These are phyloP conservation scores for Timema podura DNA, from an alignment of 2,888 invertebrate genomes.

Conservation along the genomic window DNA sequence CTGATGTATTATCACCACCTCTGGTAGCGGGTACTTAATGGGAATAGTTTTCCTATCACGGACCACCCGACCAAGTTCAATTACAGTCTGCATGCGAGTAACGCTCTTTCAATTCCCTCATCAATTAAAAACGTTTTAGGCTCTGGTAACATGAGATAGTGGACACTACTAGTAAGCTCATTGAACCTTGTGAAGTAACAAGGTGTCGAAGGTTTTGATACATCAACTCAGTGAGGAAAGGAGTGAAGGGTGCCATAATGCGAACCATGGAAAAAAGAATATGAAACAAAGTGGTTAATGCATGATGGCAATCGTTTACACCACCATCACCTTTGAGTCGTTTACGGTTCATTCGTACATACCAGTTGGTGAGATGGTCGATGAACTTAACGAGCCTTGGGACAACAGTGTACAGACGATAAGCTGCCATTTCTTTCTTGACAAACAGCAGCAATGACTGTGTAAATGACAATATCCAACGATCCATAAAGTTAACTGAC, in stretches of 20 bases:
- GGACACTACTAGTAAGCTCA: slow-evolving; percentile 66
- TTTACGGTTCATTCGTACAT: slow-evolving; percentile 93
- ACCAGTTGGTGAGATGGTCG: slow-evolving; percentile 98
- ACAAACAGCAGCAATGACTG: slow-evolving; percentile 88
- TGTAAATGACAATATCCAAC: slow-evolving; percentile 95
- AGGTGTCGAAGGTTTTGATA: slow-evolving; percentile 80
- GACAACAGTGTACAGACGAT: slow-evolving; percentile 92
- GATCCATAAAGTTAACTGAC: slow-evolving; percentile 83
- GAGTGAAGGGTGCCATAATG: slow-evolving; percentile 97
- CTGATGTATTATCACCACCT: slow-evolving; percentile 92
- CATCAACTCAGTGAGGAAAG: slow-evolving; percentile 93
- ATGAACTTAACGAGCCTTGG: slow-evolving; percentile 92
- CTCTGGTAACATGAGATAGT: slow-evolving; percentile 85
- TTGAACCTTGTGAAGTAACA: slow-evolving; percentile 40
- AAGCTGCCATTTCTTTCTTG: slow-evolving; percentile 88
- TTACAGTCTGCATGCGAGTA: slow-evolving; percentile 87
- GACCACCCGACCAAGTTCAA: slow-evolving; percentile 89
- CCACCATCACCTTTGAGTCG: slow-evolving; percentile 91
- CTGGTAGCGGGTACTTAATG: slow-evolving; percentile 92
- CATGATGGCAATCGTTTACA: slow-evolving; percentile 71
- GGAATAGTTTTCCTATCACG: slow-evolving; percentile 92
- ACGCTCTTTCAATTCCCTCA: slow-evolving; percentile 86
- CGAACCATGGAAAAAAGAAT: slow-evolving; percentile 84
- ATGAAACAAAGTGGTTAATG: slow-evolving; percentile 82
- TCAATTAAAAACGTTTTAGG: slow-evolving; percentile 65